Conservation (phyloP, 2,113 vertebrate genomes). For the Heteronetta atricapilla region DNA sequence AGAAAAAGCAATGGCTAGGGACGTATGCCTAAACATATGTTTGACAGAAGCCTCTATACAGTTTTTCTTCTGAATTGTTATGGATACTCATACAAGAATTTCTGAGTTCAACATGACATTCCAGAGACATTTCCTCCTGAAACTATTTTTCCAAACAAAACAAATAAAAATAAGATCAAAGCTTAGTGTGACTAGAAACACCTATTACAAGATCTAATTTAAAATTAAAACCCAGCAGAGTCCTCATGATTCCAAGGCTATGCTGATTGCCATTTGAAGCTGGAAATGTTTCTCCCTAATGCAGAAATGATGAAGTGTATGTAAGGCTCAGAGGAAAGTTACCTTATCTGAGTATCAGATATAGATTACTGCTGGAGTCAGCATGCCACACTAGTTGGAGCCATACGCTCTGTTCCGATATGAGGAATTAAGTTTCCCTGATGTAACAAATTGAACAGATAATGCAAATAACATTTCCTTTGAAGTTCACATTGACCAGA, state of each 20-base stretch:
- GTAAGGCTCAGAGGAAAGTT: conserved; percentile 52
- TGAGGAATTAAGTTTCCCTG: conserved; percentile 61
- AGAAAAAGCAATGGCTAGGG: background rate
- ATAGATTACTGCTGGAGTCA: conserved; percentile 65
- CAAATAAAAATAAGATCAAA: background rate
- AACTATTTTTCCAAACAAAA: background rate
- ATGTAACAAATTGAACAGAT: conserved; percentile 49
- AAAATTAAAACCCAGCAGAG: background rate
- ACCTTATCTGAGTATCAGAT: conserved; percentile 71
- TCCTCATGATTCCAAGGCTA: background rate
- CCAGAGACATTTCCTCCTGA: background rate
- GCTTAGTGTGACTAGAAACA: background rate
- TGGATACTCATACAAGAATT: background rate
- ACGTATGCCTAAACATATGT: background rate
- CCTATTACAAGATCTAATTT: background rate
- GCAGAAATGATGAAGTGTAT: conserved; percentile 60
- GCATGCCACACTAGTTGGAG: conserved; percentile 12
- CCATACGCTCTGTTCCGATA: background rate
- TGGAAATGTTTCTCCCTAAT: conserved; percentile 58
- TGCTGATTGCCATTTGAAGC: conserved; percentile 60
- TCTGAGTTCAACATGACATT: background rate
- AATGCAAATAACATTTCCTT: conserved; percentile 41
- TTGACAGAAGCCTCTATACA: background rate
- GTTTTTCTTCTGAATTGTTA: background rate
- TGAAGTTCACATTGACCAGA: conserved; percentile 44